Conservation (phyloP, 37 sponge, comb jelly and placozoan genomes). For the Oscarella lobularis region DNA sequence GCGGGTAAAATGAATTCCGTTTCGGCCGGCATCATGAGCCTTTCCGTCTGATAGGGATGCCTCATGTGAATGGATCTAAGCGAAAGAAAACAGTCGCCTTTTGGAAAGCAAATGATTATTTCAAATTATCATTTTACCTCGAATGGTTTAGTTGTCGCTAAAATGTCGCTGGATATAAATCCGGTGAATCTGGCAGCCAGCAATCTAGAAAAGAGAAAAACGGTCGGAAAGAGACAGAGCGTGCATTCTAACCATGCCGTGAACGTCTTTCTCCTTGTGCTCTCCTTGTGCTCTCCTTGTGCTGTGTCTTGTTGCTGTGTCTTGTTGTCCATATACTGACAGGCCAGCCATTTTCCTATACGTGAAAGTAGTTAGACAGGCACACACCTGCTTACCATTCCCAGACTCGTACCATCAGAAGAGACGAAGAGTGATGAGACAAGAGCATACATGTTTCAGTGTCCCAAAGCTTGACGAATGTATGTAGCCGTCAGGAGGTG, state of each 20-base stretch:
- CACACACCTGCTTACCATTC: slow-evolving; percentile 55
- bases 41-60: no score
- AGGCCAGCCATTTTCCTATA: slow-evolving; percentile 90
- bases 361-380: not conserved
- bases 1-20: no score
- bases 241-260: slow-evolving; percentile 68
- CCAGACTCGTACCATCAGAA: slow-evolving; percentile 84
- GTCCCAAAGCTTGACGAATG: slow-evolving; percentile 90
- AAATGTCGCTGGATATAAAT: slow-evolving; percentile 84
- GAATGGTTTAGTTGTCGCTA: no score
- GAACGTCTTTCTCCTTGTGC: slow-evolving; percentile 85
- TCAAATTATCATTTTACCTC: no score
- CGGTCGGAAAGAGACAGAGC: not conserved
- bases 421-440: not conserved
- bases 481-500: slow-evolving; percentile 77
- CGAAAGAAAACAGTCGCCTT: no score
- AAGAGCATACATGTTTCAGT: slow-evolving; percentile 97
- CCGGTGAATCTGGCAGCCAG: slow-evolving; percentile 81
- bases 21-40: no score
- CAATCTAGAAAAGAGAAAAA: slow-evolving; percentile 29
- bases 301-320: slow-evolving; percentile 61
- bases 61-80: no score
- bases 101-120: no score
- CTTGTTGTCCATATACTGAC: slow-evolving; percentile 95
- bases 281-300: slow-evolving; percentile 79